These are phyloP conservation scores for Zaprionus taronus DNA, from an alignment of 1,140 invertebrate species.

Conservation along the genomic window DNA sequence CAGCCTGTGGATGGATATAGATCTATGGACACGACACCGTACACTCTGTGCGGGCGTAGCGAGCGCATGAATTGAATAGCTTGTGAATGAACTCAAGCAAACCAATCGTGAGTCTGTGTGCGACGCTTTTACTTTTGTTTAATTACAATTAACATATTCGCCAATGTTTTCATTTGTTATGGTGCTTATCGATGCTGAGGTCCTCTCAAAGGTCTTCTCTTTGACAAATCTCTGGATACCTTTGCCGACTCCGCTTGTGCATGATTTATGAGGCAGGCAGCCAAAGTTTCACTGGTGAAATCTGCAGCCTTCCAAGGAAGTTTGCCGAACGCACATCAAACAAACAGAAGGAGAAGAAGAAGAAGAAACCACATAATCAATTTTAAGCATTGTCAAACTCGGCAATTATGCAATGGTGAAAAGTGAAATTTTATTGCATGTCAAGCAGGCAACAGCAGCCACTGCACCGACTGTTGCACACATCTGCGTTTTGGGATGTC, in stretches of 20 bases:
- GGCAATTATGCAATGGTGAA: conserved; percentile 79
- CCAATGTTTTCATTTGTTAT: conserved; percentile 14
- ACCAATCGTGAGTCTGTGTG: conserved; percentile 59
- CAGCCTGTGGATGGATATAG: conserved; percentile 58
- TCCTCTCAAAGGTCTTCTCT: background rate
- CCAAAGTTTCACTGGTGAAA: conserved; percentile 68
- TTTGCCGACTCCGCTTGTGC: background rate
- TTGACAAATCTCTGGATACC: conserved; percentile 12
- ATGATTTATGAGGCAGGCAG: conserved; percentile 64
- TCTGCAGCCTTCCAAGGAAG: conserved; percentile 62
- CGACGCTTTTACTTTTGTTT: conserved; percentile 70
- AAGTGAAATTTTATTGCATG: conserved; percentile 83
- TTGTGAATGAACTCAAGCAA: conserved; percentile 64
- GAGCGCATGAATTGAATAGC: conserved; percentile 71
- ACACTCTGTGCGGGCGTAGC: conserved; percentile 44
- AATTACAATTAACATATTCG: conserved; percentile 45
- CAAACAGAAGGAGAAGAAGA: conserved; percentile 39
- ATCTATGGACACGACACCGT: conserved; percentile 67
- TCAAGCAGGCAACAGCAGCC: conserved; percentile 47
- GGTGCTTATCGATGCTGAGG: background rate
- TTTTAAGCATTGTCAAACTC: conserved; percentile 82
- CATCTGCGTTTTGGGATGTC: conserved; percentile 70
- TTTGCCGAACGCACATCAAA: conserved; percentile 40
- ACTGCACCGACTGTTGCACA: conserved; percentile 41
- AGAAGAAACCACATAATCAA: conserved; percentile 67